phyloP scores from a whole-genome alignment of 2,797 vertebrate genomes.

The Myioborus melanocephalus region DNA sequence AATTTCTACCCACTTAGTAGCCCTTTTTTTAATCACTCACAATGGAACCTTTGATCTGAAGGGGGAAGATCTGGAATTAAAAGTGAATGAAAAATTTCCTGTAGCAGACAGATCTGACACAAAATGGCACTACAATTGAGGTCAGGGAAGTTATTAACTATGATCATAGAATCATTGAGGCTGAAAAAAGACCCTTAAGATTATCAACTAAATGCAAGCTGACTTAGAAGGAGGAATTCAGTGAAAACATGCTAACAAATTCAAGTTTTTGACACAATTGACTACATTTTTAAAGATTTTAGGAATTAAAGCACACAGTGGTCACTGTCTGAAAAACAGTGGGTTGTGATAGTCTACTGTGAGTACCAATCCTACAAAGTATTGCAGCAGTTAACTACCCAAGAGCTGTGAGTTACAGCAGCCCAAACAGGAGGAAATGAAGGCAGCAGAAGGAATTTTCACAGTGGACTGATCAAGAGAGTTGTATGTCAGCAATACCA shows the following conservation, averaged over 20 bases:
- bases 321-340: rapidly evolving
- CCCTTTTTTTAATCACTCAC: not conserved
- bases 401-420: not conserved
- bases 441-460: slow-evolving; percentile 18
- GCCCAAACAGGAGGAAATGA: slow-evolving; percentile 38
- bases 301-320: not conserved
- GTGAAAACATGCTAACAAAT: not conserved
- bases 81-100: not conserved
- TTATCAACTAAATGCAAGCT: not conserved
- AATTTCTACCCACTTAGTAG: not conserved
- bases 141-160: not conserved
- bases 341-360: not conserved
- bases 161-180: not conserved
- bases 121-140: not conserved
- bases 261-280: not conserved
- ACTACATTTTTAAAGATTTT: not conserved
- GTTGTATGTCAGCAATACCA: not conserved
- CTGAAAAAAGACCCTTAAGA: not conserved
- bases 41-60: not conserved
- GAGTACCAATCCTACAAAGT: not conserved
- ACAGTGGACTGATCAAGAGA: slow-evolving; percentile 25
- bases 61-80: not conserved
- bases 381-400: not conserved
- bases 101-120: not conserved
- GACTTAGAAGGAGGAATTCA: not conserved